phyloP scores from a whole-genome alignment of 2,113 vertebrate genomes.

The Piprites chloris region DNA sequence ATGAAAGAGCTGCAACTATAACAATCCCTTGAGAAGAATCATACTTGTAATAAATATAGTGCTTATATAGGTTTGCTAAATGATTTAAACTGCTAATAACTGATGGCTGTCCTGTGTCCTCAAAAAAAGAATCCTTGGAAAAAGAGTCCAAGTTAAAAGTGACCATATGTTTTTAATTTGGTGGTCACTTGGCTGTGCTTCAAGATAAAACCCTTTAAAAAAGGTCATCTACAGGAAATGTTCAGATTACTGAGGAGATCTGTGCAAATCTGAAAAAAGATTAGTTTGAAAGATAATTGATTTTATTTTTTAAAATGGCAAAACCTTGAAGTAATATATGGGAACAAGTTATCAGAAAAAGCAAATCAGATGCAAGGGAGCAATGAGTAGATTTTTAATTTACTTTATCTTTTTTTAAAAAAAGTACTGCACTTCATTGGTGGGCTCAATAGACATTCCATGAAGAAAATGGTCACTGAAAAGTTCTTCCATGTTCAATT shows the following conservation, averaged over 20 bases:
- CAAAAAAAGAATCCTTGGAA: not conserved
- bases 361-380: not conserved
- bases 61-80: not conserved
- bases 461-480: not conserved
- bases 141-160: not conserved
- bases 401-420: not conserved
- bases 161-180: not conserved
- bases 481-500: not conserved
- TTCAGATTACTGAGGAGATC: not conserved
- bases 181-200: not conserved
- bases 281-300: not conserved
- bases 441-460: not conserved
- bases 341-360: not conserved
- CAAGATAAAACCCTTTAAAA: not conserved
- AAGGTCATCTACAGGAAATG: not conserved
- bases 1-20: not conserved
- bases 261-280: not conserved
- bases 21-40: not conserved
- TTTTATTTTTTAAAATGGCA: not conserved
- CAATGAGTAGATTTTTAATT: not conserved
- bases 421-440: not conserved
- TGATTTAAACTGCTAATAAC: not conserved
- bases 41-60: not conserved
- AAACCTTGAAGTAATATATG: too few relatives aligned
- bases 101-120: not conserved